phyloP scores from a whole-genome alignment of 2,797 vertebrate genomes.

The Carcharodon carcharias region DNA sequence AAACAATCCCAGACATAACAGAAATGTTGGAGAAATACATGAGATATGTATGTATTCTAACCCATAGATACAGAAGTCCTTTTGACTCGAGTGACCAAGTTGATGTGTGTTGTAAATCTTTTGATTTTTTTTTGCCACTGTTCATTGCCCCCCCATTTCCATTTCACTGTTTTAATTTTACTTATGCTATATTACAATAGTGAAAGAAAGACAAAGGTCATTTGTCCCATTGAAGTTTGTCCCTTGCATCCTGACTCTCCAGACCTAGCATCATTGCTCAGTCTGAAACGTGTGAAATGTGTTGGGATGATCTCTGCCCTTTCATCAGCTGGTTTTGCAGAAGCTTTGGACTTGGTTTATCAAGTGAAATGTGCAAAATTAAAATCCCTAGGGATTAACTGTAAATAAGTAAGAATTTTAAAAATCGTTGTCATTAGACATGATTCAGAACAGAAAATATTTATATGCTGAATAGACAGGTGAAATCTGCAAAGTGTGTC shows the following conservation, averaged over 20 bases:
- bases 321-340: not conserved
- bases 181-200: not conserved
- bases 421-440: not conserved
- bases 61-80: not conserved
- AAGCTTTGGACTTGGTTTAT: not conserved
- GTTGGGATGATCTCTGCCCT: not conserved
- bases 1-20: not conserved
- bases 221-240: not conserved
- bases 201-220: not conserved
- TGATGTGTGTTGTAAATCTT: not conserved
- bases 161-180: not conserved
- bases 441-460: not conserved
- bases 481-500: not conserved
- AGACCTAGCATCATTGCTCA: not conserved
- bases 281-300: not conserved
- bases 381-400: not conserved
- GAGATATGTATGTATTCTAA: not conserved
- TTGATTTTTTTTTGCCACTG: not conserved
- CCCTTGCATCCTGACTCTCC: not conserved
- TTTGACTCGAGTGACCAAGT: not conserved
- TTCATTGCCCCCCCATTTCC: not conserved
- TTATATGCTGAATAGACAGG: not conserved
- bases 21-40: not conserved
- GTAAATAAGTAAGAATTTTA: not conserved
- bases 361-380: not conserved